phyloP scores from a whole-genome alignment of 2,888 invertebrate genomes.

The Caradrina kadenii region DNA sequence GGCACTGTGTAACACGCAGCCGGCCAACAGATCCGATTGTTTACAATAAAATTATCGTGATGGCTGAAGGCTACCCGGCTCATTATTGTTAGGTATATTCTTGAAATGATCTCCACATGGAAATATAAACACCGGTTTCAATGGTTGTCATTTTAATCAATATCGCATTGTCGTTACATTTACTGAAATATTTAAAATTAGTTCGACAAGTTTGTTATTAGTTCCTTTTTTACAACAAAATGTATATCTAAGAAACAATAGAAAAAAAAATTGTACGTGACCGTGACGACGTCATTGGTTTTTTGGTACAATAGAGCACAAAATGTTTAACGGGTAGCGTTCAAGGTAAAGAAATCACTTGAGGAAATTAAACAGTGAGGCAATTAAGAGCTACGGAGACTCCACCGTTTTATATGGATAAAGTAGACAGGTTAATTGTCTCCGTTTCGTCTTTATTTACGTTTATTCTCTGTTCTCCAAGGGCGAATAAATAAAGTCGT shows the following conservation, averaged over 20 bases:
- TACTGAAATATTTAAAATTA: constrained; percentile 16
- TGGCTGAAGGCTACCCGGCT: constrained; percentile 44
- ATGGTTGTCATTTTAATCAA: constrained; percentile 25
- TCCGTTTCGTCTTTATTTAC: constrained; percentile 57
- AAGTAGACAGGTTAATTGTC: constrained; percentile 61
- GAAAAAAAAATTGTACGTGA: constrained; percentile 14
- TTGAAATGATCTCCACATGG: constrained; percentile 42
- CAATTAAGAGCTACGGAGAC: constrained; percentile 49
- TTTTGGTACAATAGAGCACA: constrained; percentile 37
- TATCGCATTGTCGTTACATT: constrained; percentile 14
- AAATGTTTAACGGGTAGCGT: constrained; percentile 27
- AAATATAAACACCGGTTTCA: constrained; percentile 35
- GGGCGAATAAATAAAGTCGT: constrained; percentile 43
- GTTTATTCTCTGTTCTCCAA: constrained; percentile 51
- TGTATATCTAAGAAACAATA: constrained; percentile 6
- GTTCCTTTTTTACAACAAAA: constrained; percentile 6
- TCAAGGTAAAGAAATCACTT: constrained; percentile 58
- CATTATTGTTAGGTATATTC: constrained; percentile 39
- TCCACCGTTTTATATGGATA: constrained; percentile 55
- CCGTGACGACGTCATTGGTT: constrained; percentile 33
- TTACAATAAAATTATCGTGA: constrained; percentile 47
- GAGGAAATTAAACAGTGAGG: constrained; percentile 58
- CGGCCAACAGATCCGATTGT: constrained; percentile 34
- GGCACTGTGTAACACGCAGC: background rate
- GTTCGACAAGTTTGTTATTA: background rate